Base-by-base conservation (phyloP, 2,797 vertebrate genomes). In the Otus scops region DNA sequence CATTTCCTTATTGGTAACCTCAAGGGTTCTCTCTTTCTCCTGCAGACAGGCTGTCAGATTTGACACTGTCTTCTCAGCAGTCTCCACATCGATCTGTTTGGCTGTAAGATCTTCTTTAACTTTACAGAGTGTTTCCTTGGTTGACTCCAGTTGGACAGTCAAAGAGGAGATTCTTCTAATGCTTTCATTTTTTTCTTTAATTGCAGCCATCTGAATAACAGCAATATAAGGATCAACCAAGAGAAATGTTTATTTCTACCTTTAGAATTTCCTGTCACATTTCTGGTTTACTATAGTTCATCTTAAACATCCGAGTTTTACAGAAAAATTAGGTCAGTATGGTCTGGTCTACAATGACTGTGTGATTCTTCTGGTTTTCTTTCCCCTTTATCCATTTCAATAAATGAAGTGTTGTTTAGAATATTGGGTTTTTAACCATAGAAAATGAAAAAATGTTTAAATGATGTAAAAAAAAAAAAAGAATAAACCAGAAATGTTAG, bases 151-250 rank as follows among this genome's bases (percentile, higher is more conserved):
- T 27, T 97, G 97, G 70, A 94, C 83, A 22, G 90, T 92, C 93
- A 98, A 89, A 69, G 93, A 95, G 21, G 97, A 97, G 34, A 98
- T 92, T 84, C 98, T 98, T 59, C 97, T 97, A 67, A 95, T 74
- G 38, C 96, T 97, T 86, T 98, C 97, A 10, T 96, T 96, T 92
- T 98, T 98, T 73, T 98, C 97, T 85, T 98, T 97, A 79, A 97
- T 90, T 74, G 96, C 94, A 80, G 96, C 96, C 90, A 97, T 92
- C 98, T 99, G 92, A 85, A 68, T 45, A 89, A 60, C 10, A 96
- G 88, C 23, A 93, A 89, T 2, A 87, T 15, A 93, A 57, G 9
- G 10, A 76, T 45, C 12, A 20, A 14, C 17, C 28, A 63, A 28
- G 9, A 50, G 13, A 45, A 59, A 34, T 3, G 7, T 38, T 85